Evolutionary conservation across 2,113 vertebrate genomes (phyloP).

Genomic region (Scomber colias): DNA sequence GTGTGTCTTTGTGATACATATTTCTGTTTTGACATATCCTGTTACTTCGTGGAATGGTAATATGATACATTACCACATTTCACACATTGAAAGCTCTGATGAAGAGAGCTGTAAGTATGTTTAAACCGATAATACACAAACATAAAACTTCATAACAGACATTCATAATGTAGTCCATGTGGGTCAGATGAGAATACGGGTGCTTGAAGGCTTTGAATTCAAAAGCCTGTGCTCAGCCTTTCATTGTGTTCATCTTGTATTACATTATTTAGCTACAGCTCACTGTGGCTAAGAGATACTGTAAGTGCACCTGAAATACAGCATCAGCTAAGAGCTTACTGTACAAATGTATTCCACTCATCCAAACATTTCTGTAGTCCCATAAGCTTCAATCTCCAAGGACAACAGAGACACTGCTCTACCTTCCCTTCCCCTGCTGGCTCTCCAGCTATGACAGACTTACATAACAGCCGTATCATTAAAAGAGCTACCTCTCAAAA

Average conservation of each 20-base stretch:
- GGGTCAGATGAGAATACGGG: no score
- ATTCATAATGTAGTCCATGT: no score
- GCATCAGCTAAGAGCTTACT: constrained; percentile 15
- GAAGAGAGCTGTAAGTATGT: no score
- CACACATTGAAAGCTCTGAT: no score
- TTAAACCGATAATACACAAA: no score
- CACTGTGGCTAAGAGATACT: not conserved
- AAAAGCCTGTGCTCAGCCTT: not conserved
- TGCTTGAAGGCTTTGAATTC: not conserved
- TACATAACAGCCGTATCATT: constrained; percentile 45
- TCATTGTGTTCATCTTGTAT: not conserved
- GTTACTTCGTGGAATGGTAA: no score
- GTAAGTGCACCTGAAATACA: constrained; percentile 19
- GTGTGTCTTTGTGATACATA: no score
- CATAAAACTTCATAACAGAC: no score
- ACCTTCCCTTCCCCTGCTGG: constrained; percentile 4
- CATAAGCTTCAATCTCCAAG: constrained; percentile 30
- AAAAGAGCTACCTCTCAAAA: constrained; percentile 33
- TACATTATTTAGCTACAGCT: not conserved
- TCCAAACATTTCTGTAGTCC: constrained; percentile 9
- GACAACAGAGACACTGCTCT: constrained; percentile 7
- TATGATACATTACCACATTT: no score
- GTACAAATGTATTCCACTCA: constrained; percentile 9
- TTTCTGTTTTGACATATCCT: no score
- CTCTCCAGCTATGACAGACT: constrained; percentile 35